Percentiles rank a stretch among this genome's conserved stretches.
Conservation (phyloP, 53 echinoderm and acorn worm species). For the Holothuria leucospilota region DNA sequence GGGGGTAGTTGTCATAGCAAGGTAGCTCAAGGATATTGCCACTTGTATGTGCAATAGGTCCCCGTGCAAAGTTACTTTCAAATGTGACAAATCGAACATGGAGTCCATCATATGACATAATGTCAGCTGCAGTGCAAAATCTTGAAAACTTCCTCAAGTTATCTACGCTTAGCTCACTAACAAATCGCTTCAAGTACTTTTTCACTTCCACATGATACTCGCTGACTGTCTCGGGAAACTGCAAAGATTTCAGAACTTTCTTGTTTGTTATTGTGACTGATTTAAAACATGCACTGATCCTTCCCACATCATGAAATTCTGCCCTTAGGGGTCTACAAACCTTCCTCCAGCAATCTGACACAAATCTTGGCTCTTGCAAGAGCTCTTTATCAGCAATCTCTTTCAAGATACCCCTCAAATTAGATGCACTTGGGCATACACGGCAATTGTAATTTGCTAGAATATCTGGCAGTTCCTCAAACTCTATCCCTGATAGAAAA, state of each 20-base stretch:
- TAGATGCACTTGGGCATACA: background rate
- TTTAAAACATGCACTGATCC: background rate
- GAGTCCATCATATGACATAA: background rate
- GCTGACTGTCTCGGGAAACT: background rate
- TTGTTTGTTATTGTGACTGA: no score
- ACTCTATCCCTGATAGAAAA: background rate
- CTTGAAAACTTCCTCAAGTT: constrained; percentile 2
- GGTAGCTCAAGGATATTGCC: constrained; percentile 1
- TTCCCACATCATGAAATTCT: background rate
- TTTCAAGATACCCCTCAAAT: background rate
- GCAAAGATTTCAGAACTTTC: no score
- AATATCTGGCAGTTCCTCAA: background rate
- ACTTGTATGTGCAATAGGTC: constrained; percentile 4
- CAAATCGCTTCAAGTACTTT: no score
- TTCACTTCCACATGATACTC: background rate
- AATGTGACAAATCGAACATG: no score
- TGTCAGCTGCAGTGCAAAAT: background rate
- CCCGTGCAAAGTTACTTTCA: background rate
- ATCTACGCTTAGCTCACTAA: no score
- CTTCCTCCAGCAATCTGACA: no score
- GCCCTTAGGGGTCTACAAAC: background rate
- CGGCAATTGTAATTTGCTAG: background rate
- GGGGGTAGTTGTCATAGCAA: no score
- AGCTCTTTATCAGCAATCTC: constrained; percentile 15
- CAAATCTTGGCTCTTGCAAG: background rate